A percentile compares a stretch with the other conserved stretches of the same genome.
phyloP scores from a whole-genome alignment of 2,797 vertebrate genomes.

The Geotria australis region DNA sequence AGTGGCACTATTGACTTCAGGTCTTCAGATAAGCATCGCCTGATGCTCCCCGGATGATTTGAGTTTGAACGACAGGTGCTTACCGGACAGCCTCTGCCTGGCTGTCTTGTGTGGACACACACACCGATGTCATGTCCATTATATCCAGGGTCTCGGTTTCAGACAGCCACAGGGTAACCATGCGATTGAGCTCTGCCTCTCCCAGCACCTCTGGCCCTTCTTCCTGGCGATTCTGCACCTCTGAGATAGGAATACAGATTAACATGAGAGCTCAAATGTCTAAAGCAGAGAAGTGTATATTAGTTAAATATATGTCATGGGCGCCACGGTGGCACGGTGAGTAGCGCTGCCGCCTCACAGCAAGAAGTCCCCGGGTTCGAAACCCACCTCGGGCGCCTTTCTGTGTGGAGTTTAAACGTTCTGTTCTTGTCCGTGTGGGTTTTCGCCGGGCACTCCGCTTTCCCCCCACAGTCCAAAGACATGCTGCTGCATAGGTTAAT shows the following conservation, averaged over 20 bases:
- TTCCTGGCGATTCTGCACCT: constrained; percentile 10
- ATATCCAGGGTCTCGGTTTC: constrained; percentile 33
- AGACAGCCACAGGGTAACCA: constrained; percentile 15
- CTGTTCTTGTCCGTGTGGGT: too few relatives aligned
- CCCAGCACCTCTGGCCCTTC: constrained; percentile 10
- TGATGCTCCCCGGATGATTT: not conserved
- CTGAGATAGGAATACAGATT: constrained; percentile 13
- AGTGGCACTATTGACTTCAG: too few relatives aligned
- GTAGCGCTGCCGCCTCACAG: too few relatives aligned
- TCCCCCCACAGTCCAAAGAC: too few relatives aligned
- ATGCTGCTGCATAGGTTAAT: too few relatives aligned
- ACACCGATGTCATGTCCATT: constrained; percentile 18
- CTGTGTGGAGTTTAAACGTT: too few relatives aligned
- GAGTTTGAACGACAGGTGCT: not conserved
- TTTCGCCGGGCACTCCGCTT: too few relatives aligned
- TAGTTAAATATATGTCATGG: not conserved
- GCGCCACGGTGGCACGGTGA: not conserved
- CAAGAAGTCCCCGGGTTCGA: too few relatives aligned
- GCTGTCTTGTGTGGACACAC: constrained; percentile 20
- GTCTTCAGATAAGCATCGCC: not conserved
- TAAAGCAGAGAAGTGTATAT: not conserved
- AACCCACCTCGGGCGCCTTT: too few relatives aligned
- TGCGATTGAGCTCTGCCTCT: constrained; percentile 19
- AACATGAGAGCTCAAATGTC: constrained; percentile 4
- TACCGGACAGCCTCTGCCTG: constrained; percentile 23